Evolutionary conservation across 2,888 invertebrate genomes (phyloP), one percentile per base, ranked within the genome.

Genomic region (Bruchidius siliquastri): DNA sequence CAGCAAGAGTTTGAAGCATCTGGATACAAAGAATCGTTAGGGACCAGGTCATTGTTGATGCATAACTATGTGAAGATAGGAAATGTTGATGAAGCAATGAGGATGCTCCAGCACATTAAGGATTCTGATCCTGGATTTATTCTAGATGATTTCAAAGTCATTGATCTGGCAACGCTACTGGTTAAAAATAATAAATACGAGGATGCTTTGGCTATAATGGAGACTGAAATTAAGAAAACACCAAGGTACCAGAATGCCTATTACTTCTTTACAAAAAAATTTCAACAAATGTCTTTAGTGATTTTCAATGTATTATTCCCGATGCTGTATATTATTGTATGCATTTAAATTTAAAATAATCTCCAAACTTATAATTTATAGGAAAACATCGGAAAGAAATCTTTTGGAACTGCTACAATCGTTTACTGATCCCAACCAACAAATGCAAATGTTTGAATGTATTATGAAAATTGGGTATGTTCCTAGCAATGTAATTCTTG

Each of bases 41-140:
- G 92, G 1, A 92, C 93, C 91, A 88, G 91, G 80, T 90, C 91
- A 0, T 86, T 89, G 0, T 88, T 92, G 71, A 89, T 93, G 76
- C 90, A 92, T 76, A 83, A 90, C 2, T 89, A 91, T 83, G 88
- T 90, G 2, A 90, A 89, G 81, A 84, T 88, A 0, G 89, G 88
- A 26, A 88, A 91, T 77, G 74, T 91, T 0, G 86, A 89, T 0
- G 83, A 88, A 21, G 92, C 93, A 0, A 86, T 90, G 73, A 71
- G 87, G 0, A 83, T 86, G 13, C 86, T 91, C 20, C 83, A 87
- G 0, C 88, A 90, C n/a, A 82, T 93, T 2, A 89, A 87, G 80
- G 86, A 85, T 74, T 81, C 84, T 0, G 86, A 88, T 75, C 88
- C 90, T 3, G 88, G 87, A 74, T 93, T 93, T 81, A 84, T 82